Percentiles rank a stretch among this genome's conserved stretches.
Evolutionary conservation across 2,888 invertebrate genomes (phyloP).

Genomic region (Strigamia crassipes): DNA sequence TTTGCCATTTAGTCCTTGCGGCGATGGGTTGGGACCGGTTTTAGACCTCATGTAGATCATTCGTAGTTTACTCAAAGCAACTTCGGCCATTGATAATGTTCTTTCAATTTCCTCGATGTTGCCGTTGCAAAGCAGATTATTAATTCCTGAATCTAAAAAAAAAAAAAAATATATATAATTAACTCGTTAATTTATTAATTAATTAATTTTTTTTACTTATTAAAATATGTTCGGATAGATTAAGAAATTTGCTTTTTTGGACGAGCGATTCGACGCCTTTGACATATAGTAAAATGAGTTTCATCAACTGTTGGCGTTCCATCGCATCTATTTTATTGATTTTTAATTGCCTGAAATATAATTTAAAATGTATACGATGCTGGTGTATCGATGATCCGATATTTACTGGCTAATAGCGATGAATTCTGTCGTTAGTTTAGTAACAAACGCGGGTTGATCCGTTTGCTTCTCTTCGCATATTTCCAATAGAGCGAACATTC

Average conservation of each 20-base stretch:
- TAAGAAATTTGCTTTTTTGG: conserved; percentile 7
- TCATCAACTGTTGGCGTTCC: not conserved
- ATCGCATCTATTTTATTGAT: not conserved
- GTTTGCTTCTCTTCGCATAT: conserved; percentile 10
- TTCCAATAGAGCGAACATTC: conserved; percentile 20
- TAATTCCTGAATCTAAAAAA: not conserved
- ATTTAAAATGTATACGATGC: not conserved
- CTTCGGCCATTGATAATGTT: not conserved
- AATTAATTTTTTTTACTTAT: no score
- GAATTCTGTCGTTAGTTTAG: not conserved
- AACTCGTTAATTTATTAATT: no score
- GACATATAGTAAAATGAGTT: not conserved
- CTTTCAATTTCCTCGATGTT: not conserved
- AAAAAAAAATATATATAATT: no score
- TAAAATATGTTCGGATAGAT: conserved; percentile 1
- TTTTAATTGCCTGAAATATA: not conserved
- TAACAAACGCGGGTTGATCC: not conserved
- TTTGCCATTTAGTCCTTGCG: not conserved
- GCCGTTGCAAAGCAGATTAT: not conserved
- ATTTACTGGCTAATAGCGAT: not conserved
- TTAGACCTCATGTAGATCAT: not conserved
- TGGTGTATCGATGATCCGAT: no score
- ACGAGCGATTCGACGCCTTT: conserved; percentile 2
- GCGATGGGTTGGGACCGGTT: not conserved
- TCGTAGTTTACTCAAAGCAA: not conserved